Percentiles rank a stretch among this genome's conserved stretches.
Evolutionary conservation across 1,140 invertebrate genomes (phyloP).

Genomic region (Tachypleus tridentatus): DNA sequence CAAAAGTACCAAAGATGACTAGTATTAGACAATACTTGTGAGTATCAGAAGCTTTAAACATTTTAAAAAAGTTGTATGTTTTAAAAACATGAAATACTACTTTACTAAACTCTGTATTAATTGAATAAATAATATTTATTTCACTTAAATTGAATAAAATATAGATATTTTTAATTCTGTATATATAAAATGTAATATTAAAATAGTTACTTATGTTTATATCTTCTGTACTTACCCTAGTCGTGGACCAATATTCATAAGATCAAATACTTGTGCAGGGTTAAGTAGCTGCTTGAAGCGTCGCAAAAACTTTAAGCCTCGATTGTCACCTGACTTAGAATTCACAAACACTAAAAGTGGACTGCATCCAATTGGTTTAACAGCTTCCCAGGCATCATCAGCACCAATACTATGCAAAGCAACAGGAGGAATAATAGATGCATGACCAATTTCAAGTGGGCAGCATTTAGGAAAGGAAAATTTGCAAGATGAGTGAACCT

Average conservation of each 20-base stretch:
- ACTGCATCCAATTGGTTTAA: slow-evolving; percentile 60
- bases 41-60: too few species aligned
- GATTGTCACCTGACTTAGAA: slow-evolving; percentile 94
- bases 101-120: too few species aligned
- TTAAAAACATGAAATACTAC: too few species aligned
- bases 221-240: slow-evolving; percentile 49
- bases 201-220: too few species aligned
- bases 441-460: slow-evolving; percentile 67
- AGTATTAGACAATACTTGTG: too few species aligned
- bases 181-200: too few species aligned
- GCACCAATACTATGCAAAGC: slow-evolving; percentile 73
- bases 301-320: slow-evolving; percentile 85
- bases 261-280: slow-evolving; percentile 94
- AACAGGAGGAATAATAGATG: slow-evolving; percentile 81
- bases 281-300: slow-evolving; percentile 92
- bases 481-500: slow-evolving; percentile 76
- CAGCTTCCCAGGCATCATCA: slow-evolving; percentile 83
- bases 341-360: slow-evolving; percentile 93
- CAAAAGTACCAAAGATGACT: too few species aligned
- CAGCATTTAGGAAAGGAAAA: slow-evolving; percentile 53
- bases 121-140: too few species aligned
- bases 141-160: too few species aligned
- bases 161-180: too few species aligned
- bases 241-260: slow-evolving; percentile 70
- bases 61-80: too few species aligned